A percentile compares a stretch with the other conserved stretches of the same genome.
These are phyloP conservation scores for Coilia nasus DNA, from an alignment of 2,797 vertebrate genomes.

Conservation along the genomic window DNA sequence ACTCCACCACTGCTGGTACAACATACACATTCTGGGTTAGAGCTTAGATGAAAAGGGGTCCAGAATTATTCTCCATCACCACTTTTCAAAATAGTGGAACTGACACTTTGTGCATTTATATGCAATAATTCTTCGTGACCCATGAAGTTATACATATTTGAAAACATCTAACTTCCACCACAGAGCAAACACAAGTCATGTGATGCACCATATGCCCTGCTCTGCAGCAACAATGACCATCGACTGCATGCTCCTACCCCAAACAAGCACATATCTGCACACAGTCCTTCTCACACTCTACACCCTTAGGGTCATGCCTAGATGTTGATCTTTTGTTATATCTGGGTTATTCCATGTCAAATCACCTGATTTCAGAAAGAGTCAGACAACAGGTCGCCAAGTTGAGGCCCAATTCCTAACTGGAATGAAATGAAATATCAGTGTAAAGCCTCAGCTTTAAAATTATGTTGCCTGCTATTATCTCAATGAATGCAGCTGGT, in stretches of 20 bases:
- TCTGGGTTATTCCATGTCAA: constrained; percentile 48
- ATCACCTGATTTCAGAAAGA: constrained; percentile 45
- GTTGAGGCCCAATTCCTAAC: no score
- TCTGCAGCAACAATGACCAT: not conserved
- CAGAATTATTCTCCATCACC: not conserved
- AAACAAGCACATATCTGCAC: no score
- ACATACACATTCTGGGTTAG: not conserved
- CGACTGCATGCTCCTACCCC: no score
- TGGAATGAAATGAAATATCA: no score
- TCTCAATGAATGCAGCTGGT: no score
- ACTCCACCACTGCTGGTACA: not conserved
- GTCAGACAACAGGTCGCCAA: no score
- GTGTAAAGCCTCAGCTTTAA: no score
- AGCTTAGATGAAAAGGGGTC: not conserved
- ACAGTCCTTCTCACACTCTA: no score
- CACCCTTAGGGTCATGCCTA: no score
- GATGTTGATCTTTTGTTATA: no score
- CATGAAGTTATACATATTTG: not conserved
- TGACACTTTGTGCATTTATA: not conserved
- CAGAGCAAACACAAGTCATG: not conserved
- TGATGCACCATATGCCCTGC: not conserved
- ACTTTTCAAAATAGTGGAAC: not conserved
- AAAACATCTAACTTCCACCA: constrained; percentile 21
- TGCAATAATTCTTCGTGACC: not conserved
- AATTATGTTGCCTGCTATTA: no score